Conservation (phyloP, 1,140 invertebrate genomes). For the Hylyphantes graminicola region DNA sequence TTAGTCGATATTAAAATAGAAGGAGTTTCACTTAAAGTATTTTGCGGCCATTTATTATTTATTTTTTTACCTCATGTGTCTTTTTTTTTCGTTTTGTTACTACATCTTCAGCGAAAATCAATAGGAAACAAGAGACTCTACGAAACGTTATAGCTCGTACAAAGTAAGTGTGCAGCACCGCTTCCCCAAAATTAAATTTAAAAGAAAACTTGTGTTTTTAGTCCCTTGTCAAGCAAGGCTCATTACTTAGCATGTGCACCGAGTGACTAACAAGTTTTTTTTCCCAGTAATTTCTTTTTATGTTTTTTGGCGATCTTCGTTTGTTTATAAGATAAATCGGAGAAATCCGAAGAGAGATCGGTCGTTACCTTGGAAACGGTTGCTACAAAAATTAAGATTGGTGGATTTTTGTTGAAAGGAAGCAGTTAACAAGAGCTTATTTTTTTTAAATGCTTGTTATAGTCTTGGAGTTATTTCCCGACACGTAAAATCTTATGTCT, state of each 20-base stretch:
- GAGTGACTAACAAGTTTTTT: constrained; percentile 44
- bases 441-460: too few relatives aligned
- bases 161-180: constrained; percentile 1
- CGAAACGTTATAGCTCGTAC: constrained; percentile 18
- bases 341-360: constrained; percentile 28
- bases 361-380: constrained; percentile 24
- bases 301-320: neutral
- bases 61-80: constrained; percentile 5
- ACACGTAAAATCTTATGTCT: too few relatives aligned
- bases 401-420: too few relatives aligned
- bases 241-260: constrained; percentile 53
- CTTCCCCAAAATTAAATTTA: constrained; percentile 49
- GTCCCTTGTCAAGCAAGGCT: constrained; percentile 1
- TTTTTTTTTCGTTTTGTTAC: constrained; percentile 18
- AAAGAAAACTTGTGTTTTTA: constrained; percentile 55
- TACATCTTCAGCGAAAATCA: constrained; percentile 25
- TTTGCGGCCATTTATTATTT: constrained; percentile 16
- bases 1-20: constrained; percentile 54
- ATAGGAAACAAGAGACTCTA: constrained; percentile 30
- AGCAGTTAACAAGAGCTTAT: too few relatives aligned
- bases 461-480: too few relatives aligned
- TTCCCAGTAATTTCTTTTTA: neutral
- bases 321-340: constrained; percentile 54
- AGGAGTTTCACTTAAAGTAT: constrained; percentile 46
- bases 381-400: neutral